Base-by-base conservation (phyloP, 2,113 vertebrate genomes). In the Tursiops truncatus region DNA sequence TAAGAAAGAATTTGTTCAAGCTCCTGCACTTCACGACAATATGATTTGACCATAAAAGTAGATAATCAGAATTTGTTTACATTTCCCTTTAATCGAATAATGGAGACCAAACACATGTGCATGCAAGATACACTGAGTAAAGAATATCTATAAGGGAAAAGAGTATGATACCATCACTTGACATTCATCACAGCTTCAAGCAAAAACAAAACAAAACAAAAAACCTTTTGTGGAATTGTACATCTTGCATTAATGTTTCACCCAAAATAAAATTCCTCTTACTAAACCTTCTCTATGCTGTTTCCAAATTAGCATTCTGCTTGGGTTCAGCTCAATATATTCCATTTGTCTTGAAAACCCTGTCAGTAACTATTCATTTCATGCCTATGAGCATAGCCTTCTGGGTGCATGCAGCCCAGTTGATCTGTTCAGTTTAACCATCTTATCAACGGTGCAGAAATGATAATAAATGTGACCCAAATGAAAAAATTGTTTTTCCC, bases 181-280 rank as follows among this genome's bases (percentile, higher is more conserved):
- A 82, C 65, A 81, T 87, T 89, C 60, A 74, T 91, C 38, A 68
- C 17, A n/a, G 1, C 14, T 91, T 89, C 58, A 89, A 82, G 76
- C 25, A 79, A 92, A 89, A 53, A 31, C 18, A 79, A 44, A 15
- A 28, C 6, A 80, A 80, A 26, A 10, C 21, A 60, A 67, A 70
- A 90, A 56, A 36, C 1, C 31, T 95, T 93, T 81, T 96, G 28
- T 85, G 6, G 33, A 65, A 20, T 85, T 90, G 1, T 36, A 38
- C 89, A 58, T 36, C 95, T 96, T 95, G 53, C 26, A 85, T 82
- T 88, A 79, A 53, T 41, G 4, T 92, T 96, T 97, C 18, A 88
- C 36, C 38, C 38, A 21, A 88, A 97, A 67, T 58, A 82, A 87
- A 87, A 65, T 53, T 79, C 25, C 31, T 68, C 38, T 68, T 60